These are phyloP conservation scores for Drosophila antonietae DNA, from an alignment of 2,888 invertebrate genomes.

Conservation along the genomic window DNA sequence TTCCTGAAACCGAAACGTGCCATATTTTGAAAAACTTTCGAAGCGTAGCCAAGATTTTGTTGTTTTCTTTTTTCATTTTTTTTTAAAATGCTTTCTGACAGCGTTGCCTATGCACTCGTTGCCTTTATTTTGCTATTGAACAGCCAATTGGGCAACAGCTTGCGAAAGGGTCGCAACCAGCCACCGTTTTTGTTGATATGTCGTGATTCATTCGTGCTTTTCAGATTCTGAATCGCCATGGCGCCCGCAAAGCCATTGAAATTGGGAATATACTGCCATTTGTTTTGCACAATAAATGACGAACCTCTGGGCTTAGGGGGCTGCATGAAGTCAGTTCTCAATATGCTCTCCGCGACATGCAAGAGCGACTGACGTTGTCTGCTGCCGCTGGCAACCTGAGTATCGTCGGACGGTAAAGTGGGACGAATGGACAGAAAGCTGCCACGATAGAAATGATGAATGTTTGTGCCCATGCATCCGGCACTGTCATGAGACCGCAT, in stretches of 20 bases:
- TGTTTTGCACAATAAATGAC: slow-evolving; percentile 28
- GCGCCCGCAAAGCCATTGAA: not conserved
- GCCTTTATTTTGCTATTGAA: not conserved
- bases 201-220: too few species aligned
- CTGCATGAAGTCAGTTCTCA: not conserved
- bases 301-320: not conserved
- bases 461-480: not conserved
- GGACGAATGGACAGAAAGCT: slow-evolving; percentile 43
- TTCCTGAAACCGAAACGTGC: slow-evolving; percentile 41
- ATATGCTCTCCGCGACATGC: not conserved
- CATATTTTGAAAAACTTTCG: slow-evolving; percentile 37
- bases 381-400: not conserved
- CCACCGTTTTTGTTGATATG: not conserved
- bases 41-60: not conserved
- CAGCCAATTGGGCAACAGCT: slow-evolving; percentile 12
- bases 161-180: slow-evolving; percentile 20
- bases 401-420: fast-evolving
- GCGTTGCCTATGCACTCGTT: slow-evolving; percentile 16
- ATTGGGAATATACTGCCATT: slow-evolving; percentile 8
- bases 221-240: not conserved
- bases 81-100: slow-evolving; percentile 11
- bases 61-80: not conserved
- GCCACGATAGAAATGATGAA: slow-evolving; percentile 39
- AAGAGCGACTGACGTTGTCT: not conserved
- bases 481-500: not conserved